Base-by-base conservation (phyloP, 2,888 invertebrate genomes). In the Nymphalis polychloros region DNA sequence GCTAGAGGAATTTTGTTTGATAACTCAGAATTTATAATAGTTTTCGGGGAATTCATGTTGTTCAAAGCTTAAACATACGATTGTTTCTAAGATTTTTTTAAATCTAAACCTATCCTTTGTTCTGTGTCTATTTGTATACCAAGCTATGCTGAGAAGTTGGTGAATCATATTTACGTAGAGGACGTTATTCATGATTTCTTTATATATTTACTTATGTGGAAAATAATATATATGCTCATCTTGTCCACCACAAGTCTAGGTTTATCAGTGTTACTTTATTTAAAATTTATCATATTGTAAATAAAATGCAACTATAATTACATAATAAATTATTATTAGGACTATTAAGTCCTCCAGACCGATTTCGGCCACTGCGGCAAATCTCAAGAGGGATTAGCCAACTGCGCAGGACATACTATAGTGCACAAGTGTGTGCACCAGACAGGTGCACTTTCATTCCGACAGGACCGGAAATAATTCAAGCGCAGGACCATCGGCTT, bases 101-200 rank as follows among this genome's bases (percentile, higher is more conserved):
- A 55, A 64, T 35, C 23, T 48, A 23, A 23, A 16, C 20, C 27
- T 17, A 55, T 52, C 23, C 49, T 31, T 63, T 61, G 47, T 63
- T 61, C 31, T 64, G 62, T 41, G 19, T 55, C 53, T 31, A 8
- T 17, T 55, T 55, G 31, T 31, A 10, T 19, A 41, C 27, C 17
- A 57, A 57, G 57, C 35, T 41, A 41, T 19, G 57, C 35, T 41
- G 19, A 57, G 57, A 41, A 57, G 41, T 10, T 41, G 8, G 41
- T 57, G 57, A 57, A 57, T 57, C 57, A 57, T 57, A 19, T 3
- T 16, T 8, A 31, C 27, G 17, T 55, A 17, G 55, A 57, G 41
- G 19, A 57, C 41, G 35, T 57, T 57, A 57, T 41, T 57, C 57
- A 57, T 10, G 19, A 57, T 35, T 57, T 5, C 5, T 53, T 53